Evolutionary conservation across 2,888 invertebrate species (phyloP).

Genomic region (Eilema sororculum): DNA sequence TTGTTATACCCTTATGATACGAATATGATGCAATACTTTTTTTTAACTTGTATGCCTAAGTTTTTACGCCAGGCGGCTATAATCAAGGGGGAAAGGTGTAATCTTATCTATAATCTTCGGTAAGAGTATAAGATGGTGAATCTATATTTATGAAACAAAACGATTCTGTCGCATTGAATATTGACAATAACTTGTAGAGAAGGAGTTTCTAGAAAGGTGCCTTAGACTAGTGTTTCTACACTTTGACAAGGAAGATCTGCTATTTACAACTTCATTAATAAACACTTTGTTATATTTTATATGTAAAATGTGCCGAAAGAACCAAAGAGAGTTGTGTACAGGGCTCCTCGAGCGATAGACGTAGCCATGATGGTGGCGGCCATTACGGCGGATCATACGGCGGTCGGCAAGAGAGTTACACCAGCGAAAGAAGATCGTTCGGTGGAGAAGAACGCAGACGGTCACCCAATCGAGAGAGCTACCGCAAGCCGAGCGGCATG

Average conservation of each 20-base stretch:
- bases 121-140: conserved; percentile 39
- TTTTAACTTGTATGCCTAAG: conserved; percentile 30
- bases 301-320: conserved; percentile 71
- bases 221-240: conserved; percentile 35
- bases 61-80: conserved; percentile 29
- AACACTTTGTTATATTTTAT: conserved; percentile 60
- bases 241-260: conserved; percentile 45
- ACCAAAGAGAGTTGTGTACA: conserved; percentile 84
- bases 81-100: conserved; percentile 31
- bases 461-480: conserved; percentile 83
- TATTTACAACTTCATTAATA: conserved; percentile 52
- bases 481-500: conserved; percentile 83
- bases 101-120: conserved; percentile 18
- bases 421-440: conserved; percentile 81
- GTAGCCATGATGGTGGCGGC: conserved; percentile 86
- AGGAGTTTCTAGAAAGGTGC: conserved; percentile 20
- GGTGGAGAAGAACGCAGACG: conserved; percentile 86
- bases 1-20: conserved; percentile 31
- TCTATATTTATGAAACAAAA: conserved; percentile 32
- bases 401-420: conserved; percentile 87
- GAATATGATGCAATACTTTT: conserved; percentile 38
- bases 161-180: conserved; percentile 38
- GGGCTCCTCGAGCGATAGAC: conserved; percentile 86
- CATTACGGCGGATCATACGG: conserved; percentile 86
- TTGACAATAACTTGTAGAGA: conserved; percentile 17